phyloP scores from a whole-genome alignment of 1,140 invertebrate genomes.

The Drosophila ananassae region DNA sequence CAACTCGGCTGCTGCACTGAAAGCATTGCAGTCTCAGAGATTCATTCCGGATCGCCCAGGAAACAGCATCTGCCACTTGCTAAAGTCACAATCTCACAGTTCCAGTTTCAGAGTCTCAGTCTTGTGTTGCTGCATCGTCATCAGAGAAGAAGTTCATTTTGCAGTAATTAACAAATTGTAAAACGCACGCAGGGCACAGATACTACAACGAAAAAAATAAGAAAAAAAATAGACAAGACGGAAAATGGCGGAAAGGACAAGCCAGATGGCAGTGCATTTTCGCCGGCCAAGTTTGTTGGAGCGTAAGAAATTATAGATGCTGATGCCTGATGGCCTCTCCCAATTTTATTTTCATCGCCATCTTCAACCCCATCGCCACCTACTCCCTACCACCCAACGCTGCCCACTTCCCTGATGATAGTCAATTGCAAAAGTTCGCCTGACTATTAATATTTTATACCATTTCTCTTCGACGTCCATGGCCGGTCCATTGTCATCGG shows the following conservation, averaged over 20 bases:
- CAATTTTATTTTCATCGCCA: slow-evolving; percentile 9
- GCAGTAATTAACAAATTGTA: slow-evolving; percentile 82
- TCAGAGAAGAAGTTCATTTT: slow-evolving; percentile 74
- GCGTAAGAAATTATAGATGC: slow-evolving; percentile 76
- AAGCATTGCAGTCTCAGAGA: slow-evolving; percentile 63
- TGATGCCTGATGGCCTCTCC: slow-evolving; percentile 50
- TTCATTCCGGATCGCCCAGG: slow-evolving; percentile 40
- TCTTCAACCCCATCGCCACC: slow-evolving; percentile 5
- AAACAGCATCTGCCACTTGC: slow-evolving; percentile 68
- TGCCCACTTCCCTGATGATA: slow-evolving; percentile 63
- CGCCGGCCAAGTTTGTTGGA: slow-evolving; percentile 69
- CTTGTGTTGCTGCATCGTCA: slow-evolving; percentile 23
- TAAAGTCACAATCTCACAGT: slow-evolving; percentile 11
- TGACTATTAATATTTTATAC: slow-evolving; percentile 81
- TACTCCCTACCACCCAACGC: neutral
- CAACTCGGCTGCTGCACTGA: slow-evolving; percentile 39
- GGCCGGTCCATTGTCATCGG: slow-evolving; percentile 64
- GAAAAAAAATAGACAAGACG: neutral
- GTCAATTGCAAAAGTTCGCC: slow-evolving; percentile 72
- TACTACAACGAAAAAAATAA: neutral
- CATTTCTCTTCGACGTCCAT: slow-evolving; percentile 62
- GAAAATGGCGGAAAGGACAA: slow-evolving; percentile 2
- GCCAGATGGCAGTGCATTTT: slow-evolving; percentile 53
- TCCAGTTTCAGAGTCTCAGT: slow-evolving; percentile 2
- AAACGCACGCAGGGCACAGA: slow-evolving; percentile 46